Evolutionary conservation across 2,113 vertebrate species (phyloP), one percentile per base, ranked within the genome.

Genomic region (Prochilodus magdalenae): DNA sequence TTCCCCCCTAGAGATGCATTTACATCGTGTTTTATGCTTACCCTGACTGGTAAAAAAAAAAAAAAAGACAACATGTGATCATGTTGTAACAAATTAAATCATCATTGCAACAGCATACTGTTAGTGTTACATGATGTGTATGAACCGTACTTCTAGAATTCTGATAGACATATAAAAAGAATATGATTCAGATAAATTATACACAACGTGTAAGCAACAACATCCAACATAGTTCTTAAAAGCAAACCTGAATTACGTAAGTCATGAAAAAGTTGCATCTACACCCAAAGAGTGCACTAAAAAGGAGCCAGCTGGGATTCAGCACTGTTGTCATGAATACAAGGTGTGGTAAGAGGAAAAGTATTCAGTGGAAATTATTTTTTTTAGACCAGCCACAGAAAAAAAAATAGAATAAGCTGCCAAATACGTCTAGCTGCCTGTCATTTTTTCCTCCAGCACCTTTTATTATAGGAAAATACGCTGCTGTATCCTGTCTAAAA

Each of bases 401-500:
- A n/a, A n/a, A n/a, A 55, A n/a, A 15, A 60, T 26, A 59, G 22
- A 24, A 27, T 44, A 55, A 53, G 44, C 36, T 13, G 22, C 30
- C n/a, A 69, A 69, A 60, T 16, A 59, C 44, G 44, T 40, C 63
- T 36, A 20, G 66, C 62, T 30, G 4, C 20, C 47, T 55, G 47
- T 16, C 72, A 44, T 33, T 67, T 16, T 57, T 67, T 69, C 30
- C 40, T 18, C n/a, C 63, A 40, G 20, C 16, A 11, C 24, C 53
- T 15, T 59, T 67, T 69, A 69, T 24, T 69, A 69, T 12, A 16
- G 65, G 57, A 76, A 80, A 80, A 84, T 40, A 40, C 8, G 57
- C 59, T 66, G 26, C 24, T 73, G 49, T 81, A 53, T 73, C 62
- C 62, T 62, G 22, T 74, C 57, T 63, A 44, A 76, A 86, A 29